Conservation (phyloP, 2,113 vertebrate genomes). For the Antechinus stuartii region DNA sequence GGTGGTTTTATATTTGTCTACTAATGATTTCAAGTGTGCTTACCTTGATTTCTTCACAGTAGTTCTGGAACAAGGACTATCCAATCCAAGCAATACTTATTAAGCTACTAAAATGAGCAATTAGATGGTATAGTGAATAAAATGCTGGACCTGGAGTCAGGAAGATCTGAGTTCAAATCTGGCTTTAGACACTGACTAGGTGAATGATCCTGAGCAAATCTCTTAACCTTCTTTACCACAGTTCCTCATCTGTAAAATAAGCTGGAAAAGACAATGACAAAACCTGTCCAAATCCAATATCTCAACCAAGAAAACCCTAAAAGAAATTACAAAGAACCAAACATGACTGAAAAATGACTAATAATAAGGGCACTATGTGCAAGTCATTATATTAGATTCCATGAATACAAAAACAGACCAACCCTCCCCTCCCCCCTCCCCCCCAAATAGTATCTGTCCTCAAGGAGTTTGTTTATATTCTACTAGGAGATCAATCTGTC, state of each 20-base stretch:
- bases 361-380: not conserved
- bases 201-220: not conserved
- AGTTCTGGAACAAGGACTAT: not conserved
- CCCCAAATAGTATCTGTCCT: not conserved
- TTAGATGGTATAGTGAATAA: not conserved
- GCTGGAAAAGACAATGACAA: too few species aligned
- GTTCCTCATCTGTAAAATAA: too few species aligned
- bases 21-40: not conserved
- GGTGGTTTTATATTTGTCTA: not conserved
- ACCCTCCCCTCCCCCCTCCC: not conserved
- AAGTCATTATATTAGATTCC: not conserved
- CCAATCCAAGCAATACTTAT: not conserved
- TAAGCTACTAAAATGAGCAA: not conserved
- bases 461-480: not conserved
- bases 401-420: not conserved
- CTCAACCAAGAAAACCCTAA: too few species aligned
- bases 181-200: not conserved
- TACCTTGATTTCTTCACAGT: not conserved
- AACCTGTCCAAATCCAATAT: too few species aligned
- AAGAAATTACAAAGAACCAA: too few species aligned
- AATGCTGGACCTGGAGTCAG: not conserved
- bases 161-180: not conserved
- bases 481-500: not conserved
- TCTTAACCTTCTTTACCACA: not conserved
- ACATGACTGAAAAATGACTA: too few species aligned